Evolutionary conservation across 64 coral and sea anemone genomes (phyloP).

Genomic region (Stylophora pistillata): DNA sequence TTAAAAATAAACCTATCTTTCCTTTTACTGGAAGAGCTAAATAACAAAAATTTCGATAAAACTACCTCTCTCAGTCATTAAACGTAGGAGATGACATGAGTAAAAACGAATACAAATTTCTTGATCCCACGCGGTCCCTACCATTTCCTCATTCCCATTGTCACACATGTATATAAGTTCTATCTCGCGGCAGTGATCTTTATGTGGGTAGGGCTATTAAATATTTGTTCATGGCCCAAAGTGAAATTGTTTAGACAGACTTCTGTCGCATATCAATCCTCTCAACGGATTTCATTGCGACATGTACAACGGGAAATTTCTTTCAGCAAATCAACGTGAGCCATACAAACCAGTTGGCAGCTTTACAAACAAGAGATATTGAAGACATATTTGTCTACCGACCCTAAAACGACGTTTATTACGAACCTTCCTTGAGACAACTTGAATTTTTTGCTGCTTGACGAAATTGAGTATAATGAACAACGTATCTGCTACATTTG

Average conservation of each 20-base stretch:
- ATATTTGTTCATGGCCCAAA: background rate
- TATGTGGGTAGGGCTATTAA: background rate
- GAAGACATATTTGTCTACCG: background rate
- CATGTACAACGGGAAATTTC: background rate
- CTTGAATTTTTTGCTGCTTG: slow-evolving; percentile 1
- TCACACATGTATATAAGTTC: background rate
- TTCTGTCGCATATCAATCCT: background rate
- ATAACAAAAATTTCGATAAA: too few species aligned
- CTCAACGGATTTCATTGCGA: background rate
- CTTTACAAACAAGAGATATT: background rate
- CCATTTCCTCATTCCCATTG: background rate
- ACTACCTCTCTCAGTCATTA: too few species aligned
- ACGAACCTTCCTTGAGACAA: background rate
- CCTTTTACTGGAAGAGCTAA: too few species aligned
- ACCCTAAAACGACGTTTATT: background rate
- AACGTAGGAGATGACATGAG: too few species aligned
- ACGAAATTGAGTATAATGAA: slow-evolving; percentile 18
- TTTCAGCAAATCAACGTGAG: background rate
- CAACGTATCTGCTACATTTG: background rate
- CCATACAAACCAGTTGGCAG: background rate
- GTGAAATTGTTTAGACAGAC: background rate
- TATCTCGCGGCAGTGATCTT: background rate
- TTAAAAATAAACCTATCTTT: too few species aligned
- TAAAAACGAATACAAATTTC: too few species aligned
- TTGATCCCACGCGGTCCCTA: too few species aligned